Evolutionary conservation across 2,797 vertebrate genomes (phyloP), one percentile per base, ranked within the genome.

Genomic region (Iguana delicatissima): DNA sequence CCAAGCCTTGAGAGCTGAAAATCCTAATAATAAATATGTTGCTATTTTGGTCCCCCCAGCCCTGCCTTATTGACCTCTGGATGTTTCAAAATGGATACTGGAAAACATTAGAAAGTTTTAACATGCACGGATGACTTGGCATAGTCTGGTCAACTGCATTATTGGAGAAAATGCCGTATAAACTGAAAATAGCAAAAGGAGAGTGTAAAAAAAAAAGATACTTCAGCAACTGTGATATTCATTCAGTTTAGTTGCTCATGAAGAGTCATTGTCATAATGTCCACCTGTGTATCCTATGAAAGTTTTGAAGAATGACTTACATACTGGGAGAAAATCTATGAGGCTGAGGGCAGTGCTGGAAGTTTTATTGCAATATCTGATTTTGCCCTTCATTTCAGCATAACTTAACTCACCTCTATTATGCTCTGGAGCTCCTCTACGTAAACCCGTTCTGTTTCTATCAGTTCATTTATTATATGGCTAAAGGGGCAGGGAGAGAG

Each of bases 401-500:
- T 55, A 87, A 10, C 77, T 89, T 3, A 82, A 92, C 96, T 96
- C 97, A 99, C 99, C 98, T 99, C 98, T 96, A 99, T 98, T 96
- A 99, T 99, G 95, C 98, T 99, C 92, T 99, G 98, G 88, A 99
- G 97, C 92, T 99, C 99, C 94, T 99, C 99, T 83, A 99, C 98
- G 90, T 99, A 99, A 64, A 98, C 97, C 74, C 98, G 97, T 95
- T 99, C 99, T 0, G 99, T 99, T 97, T 99, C 98, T 95, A 99
- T 98, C 93, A 99, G 96, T 94, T 99, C 99, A 67, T 97, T 98
- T 97, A 99, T 98, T 92, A 99, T 98, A 95, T 98, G 98, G 95
- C 99, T 99, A 94, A 94, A 93, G 38, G 90, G 38, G 94, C 92
- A 94, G 76, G 92, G 24, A 89, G 9, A 85, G 76, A 85, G 46